These are phyloP conservation scores for Dinocampus coccinellae DNA, from an alignment of 2,888 invertebrate species.

Conservation along the genomic window DNA sequence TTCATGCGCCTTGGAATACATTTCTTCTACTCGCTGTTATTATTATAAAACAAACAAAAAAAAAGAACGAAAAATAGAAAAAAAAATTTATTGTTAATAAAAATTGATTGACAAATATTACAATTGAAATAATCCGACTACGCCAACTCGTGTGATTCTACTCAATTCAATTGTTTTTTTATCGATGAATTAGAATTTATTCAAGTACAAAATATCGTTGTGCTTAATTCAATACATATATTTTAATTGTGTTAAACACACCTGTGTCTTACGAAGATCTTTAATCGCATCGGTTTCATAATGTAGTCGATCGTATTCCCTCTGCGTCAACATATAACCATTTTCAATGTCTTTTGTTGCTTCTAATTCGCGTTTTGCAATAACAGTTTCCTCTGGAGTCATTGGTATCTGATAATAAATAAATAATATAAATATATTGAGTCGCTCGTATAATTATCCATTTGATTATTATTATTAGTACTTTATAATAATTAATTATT, in stretches of 20 bases:
- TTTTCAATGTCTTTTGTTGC: conserved; percentile 70
- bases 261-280: conserved; percentile 73
- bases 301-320: conserved; percentile 74
- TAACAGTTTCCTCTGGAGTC: conserved; percentile 47
- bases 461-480: not conserved
- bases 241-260: conserved; percentile 60
- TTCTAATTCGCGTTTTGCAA: conserved; percentile 64
- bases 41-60: too few relatives aligned
- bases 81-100: too few relatives aligned
- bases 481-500: not conserved
- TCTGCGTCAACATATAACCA: conserved; percentile 74
- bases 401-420: conserved; percentile 47
- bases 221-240: not conserved
- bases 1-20: conserved; percentile 77
- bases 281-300: conserved; percentile 76
- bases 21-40: conserved; percentile 77
- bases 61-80: too few relatives aligned
- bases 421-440: not conserved
- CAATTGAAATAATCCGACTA: not conserved
- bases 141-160: not conserved
- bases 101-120: not conserved
- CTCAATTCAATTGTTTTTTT: not conserved
- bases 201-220: not conserved
- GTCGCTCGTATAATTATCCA: not conserved
- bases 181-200: not conserved